Base-by-base conservation (phyloP, 2,797 vertebrate species). In the Anabacerthia variegaticeps region DNA sequence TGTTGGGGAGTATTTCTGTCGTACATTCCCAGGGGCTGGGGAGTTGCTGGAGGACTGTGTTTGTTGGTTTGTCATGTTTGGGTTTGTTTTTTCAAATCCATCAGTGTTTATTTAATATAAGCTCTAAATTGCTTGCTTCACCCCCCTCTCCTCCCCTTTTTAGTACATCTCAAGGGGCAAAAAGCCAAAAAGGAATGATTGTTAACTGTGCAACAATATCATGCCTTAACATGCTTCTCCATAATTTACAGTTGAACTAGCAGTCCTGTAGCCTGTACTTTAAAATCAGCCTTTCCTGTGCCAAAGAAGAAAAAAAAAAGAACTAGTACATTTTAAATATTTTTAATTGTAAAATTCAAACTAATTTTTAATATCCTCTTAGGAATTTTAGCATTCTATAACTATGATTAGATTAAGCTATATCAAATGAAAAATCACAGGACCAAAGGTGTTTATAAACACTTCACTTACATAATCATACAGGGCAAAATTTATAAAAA, bases 151-250 rank as follows among this genome's bases (percentile, higher is more conserved):
- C 66, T 72, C 55, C 46, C 19, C 39, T 68, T 80, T 77, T 71
- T 11, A 73, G 44, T 54, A 7, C 4, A 2, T 32, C 69, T 95
- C 55, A 41, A 72, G 66, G 88, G 87, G 91, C 91, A 95, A 27
- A 12, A n/a, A 71, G 91, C 89, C 93, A 89, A 65, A 92, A 88
- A 55, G n/a, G 43, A 87, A 91, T 3, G 58, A 93, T 87, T 0
- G 2, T 89, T 94, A 91, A 67, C 86, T 89, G 52, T 89, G 95
- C 68, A 96, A 94, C 73, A 48, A 10, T 39, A 30, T 95, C 94
- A 54, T 95, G 96, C 92, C 95, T 91, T 92, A 83, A 97, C 96
- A 93, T 9, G 96, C 82, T 91, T 85, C 61, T 74, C 67, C 59
- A 67, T 61, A 93, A 82, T 92, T 92, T 58, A 87, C 72, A 75